phyloP scores from a whole-genome alignment of 2,797 vertebrate genomes.

The Xerus rutilus region DNA sequence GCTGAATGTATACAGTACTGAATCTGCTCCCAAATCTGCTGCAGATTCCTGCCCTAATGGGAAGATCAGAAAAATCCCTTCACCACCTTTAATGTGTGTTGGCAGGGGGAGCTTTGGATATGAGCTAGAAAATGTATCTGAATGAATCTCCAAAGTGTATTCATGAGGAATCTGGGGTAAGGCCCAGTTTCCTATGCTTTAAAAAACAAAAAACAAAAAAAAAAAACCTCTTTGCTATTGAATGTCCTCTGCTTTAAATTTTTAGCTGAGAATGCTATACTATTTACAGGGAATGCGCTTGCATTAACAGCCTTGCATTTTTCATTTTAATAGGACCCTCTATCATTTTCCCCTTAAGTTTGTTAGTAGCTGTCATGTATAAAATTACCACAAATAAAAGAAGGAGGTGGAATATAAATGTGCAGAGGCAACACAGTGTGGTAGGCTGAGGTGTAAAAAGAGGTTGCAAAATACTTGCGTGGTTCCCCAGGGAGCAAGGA shows the following conservation, averaged over 20 bases:
- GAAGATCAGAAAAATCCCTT: neutral
- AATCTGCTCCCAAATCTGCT: neutral
- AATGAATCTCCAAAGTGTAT: neutral
- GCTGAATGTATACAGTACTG: neutral
- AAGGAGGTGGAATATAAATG: slow-evolving; percentile 46
- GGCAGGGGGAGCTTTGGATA: neutral
- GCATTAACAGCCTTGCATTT: slow-evolving; percentile 29
- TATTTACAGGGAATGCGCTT: neutral
- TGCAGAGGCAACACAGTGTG: neutral
- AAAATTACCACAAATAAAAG: slow-evolving; percentile 64
- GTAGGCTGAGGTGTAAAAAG: slow-evolving; percentile 39
- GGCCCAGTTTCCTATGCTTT: neutral
- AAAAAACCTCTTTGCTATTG: neutral
- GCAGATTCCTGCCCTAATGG: neutral
- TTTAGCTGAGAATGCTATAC: slow-evolving; percentile 22
- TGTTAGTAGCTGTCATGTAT: slow-evolving; percentile 47
- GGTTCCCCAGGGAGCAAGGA: neutral
- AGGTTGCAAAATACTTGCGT: neutral
- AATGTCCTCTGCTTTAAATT: neutral
- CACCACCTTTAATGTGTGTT: neutral
- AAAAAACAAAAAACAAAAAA: neutral
- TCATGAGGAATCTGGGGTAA: neutral
- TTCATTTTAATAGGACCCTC: slow-evolving; percentile 52
- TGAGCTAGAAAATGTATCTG: neutral
- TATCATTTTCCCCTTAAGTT: slow-evolving; percentile 6